These are phyloP conservation scores for Aurelia sp. DNA, from an alignment of 30 jellyfish, hydroid and myxozoan genomes.

Conservation along the genomic window DNA sequence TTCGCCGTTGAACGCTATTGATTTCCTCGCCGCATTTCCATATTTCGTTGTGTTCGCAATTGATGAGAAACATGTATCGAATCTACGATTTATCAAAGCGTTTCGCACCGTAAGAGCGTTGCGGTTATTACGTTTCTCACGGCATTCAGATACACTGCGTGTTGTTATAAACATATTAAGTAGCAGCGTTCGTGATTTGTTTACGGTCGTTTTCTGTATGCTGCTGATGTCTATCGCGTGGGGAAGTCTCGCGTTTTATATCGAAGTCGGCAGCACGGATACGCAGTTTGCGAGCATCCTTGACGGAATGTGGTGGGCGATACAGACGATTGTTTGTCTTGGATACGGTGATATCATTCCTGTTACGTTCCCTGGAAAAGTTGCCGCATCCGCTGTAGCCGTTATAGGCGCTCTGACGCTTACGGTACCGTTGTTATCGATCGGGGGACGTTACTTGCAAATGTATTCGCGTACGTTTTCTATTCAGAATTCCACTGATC, in stretches of 20 bases:
- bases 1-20: constrained; percentile 63
- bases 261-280: constrained; percentile 53
- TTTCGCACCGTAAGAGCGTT: constrained; percentile 77
- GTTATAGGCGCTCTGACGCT: constrained; percentile 84
- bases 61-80: constrained; percentile 53
- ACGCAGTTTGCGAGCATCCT: constrained; percentile 75
- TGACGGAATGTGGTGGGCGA: constrained; percentile 91
- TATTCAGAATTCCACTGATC: constrained; percentile 10
- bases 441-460: constrained; percentile 69
- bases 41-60: constrained; percentile 58
- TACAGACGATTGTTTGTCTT: constrained; percentile 78
- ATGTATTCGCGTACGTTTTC: constrained; percentile 67
- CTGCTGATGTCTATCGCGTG: constrained; percentile 56
- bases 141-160: constrained; percentile 67
- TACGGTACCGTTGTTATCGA: constrained; percentile 77
- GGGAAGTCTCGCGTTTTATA: constrained; percentile 74
- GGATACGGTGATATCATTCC: constrained; percentile 94
- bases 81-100: constrained; percentile 59
- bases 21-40: constrained; percentile 67
- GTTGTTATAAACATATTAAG: constrained; percentile 63
- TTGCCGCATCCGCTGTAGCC: constrained; percentile 70
- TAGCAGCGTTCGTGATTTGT: constrained; percentile 69
- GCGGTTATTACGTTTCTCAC: constrained; percentile 79
- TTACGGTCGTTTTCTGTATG: constrained; percentile 66
- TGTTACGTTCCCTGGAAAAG: constrained; percentile 73